Conservation (phyloP, 2,797 vertebrate genomes). For the Chromis chromis region DNA sequence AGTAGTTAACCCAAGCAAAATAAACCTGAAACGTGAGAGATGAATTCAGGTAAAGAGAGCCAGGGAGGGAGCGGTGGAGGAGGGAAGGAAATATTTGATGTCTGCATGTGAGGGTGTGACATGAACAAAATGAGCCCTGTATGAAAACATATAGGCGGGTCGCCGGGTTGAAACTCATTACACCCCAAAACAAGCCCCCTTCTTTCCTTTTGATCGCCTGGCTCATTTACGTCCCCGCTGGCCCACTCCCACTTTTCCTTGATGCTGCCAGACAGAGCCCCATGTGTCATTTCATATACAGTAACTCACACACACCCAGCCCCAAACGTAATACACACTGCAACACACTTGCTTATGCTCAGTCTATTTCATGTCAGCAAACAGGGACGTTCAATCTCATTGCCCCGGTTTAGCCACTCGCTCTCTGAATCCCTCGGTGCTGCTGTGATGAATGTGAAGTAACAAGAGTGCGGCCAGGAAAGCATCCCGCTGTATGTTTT, state of each 20-base stretch:
- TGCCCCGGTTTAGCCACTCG: not conserved
- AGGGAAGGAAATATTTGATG: conserved; percentile 61
- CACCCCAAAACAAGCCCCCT: conserved; percentile 47
- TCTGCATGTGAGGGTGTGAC: conserved; percentile 58
- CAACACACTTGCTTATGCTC: conserved; percentile 11
- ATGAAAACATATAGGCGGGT: conserved; percentile 48
- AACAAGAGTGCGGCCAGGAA: conserved; percentile 4
- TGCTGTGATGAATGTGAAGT: conserved; percentile 17
- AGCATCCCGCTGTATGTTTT: conserved; percentile 4
- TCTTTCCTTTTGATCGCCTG: conserved; percentile 30
- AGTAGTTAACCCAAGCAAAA: conserved; percentile 65
- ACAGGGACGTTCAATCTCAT: conserved; percentile 26
- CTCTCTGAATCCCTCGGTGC: not conserved
- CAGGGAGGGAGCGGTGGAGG: conserved; percentile 21
- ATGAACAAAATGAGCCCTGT: conserved; percentile 59
- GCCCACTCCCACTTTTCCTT: conserved; percentile 31
- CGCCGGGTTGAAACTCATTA: conserved; percentile 47
- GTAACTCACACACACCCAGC: not conserved
- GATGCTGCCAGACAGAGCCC: conserved; percentile 54
- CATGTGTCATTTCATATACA: conserved; percentile 53
- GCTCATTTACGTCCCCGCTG: conserved; percentile 12
- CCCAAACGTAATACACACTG: not conserved
- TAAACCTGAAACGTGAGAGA: conserved; percentile 67
- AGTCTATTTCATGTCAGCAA: conserved; percentile 31
- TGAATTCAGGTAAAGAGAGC: conserved; percentile 64